These are phyloP conservation scores for Bunonema sp. DNA, from an alignment of 2,888 invertebrate species.

Conservation along the genomic window DNA sequence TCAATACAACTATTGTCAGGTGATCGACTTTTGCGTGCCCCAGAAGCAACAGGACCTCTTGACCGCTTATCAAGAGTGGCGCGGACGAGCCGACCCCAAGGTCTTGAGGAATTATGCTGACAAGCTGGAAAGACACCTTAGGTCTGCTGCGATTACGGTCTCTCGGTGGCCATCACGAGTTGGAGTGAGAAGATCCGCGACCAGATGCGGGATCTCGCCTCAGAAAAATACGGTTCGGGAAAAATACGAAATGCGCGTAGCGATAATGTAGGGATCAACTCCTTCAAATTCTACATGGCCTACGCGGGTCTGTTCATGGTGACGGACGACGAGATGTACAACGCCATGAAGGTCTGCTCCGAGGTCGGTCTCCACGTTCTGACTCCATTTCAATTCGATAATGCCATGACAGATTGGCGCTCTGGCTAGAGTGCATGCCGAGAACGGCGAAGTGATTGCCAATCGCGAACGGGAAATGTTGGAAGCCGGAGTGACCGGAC, in stretches of 20 bases:
- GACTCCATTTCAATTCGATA: too few species aligned
- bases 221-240: constrained; percentile 52
- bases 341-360: constrained; percentile 66
- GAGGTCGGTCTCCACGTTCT: too few species aligned
- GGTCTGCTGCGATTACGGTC: constrained; percentile 86
- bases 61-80: constrained; percentile 67
- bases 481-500: constrained; percentile 71
- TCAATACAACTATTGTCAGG: not conserved
- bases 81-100: constrained; percentile 74
- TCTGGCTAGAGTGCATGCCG: constrained; percentile 79
- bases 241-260: too few species aligned
- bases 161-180: constrained; percentile 75
- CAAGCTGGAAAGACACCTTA: too few species aligned
- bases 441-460: constrained; percentile 78
- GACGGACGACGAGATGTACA: constrained; percentile 68
- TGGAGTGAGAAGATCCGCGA: constrained; percentile 59
- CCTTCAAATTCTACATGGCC: constrained; percentile 93
- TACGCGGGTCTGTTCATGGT: constrained; percentile 74
- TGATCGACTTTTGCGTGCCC: constrained; percentile 1
- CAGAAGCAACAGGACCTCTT: not conserved
- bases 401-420: constrained; percentile 71
- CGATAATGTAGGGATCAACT: constrained; percentile 58
- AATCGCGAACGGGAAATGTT: constrained; percentile 65
- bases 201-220: constrained; percentile 69
- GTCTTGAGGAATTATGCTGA: too few species aligned